These are phyloP conservation scores for Actenoides hombroni DNA, from an alignment of 2,113 vertebrate genomes.

Conservation along the genomic window DNA sequence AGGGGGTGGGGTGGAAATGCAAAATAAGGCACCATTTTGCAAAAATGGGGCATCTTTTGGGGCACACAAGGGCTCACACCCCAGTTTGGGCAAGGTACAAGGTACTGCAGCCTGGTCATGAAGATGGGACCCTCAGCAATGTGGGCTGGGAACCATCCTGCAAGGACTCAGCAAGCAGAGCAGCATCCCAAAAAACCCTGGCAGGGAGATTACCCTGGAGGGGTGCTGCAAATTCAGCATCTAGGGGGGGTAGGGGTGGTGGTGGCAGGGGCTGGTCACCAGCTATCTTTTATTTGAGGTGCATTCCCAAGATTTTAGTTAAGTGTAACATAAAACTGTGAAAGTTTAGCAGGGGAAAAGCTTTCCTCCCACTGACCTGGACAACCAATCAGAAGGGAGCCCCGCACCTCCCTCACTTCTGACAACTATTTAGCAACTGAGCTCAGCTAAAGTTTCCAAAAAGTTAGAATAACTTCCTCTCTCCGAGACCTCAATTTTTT, in stretches of 20 bases:
- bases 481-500: constrained; percentile 74
- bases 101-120: accelerated
- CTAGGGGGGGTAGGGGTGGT: accelerated
- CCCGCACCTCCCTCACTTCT: constrained; percentile 83
- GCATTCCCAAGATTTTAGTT: constrained; percentile 63
- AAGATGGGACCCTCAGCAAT: accelerated
- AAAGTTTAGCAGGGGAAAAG: constrained; percentile 78
- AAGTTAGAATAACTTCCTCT: constrained; percentile 87
- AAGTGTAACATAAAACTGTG: constrained; percentile 64
- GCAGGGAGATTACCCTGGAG: too few species aligned
- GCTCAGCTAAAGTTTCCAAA: constrained; percentile 90
- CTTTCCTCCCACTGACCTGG: constrained; percentile 73
- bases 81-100: accelerated
- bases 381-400: constrained; percentile 77
- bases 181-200: not conserved
- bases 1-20: too few species aligned
- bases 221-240: not conserved
- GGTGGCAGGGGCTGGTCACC: not conserved
- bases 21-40: not conserved
- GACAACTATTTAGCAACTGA: constrained; percentile 94
- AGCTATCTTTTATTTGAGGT: constrained; percentile 46
- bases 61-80: not conserved
- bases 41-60: accelerated
- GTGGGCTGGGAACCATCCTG: not conserved
- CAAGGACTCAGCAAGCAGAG: not conserved